Evolutionary conservation across 1,140 invertebrate species (phyloP), one percentile per base, ranked within the genome.

Genomic region (Aphelenchoides besseyi): DNA sequence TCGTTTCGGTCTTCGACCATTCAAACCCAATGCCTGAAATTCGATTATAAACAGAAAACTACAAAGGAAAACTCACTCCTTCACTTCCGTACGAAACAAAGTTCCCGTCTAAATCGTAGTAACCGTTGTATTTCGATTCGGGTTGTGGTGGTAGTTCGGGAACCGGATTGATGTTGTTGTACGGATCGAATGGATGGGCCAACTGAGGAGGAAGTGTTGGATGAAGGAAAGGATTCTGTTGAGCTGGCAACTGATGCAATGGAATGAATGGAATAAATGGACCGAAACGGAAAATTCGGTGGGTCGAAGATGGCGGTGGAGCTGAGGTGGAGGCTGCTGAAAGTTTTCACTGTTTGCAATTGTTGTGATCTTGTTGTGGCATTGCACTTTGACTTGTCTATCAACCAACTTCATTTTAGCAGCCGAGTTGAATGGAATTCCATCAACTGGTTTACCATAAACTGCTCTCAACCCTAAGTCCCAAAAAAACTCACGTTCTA

Each of bases 111-210:
- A 66, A 53, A 37, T 66, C 63, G 3, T 41, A 66, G 63, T 36
- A 66, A n/a, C 63, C 63, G 36, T 66, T 66, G n/a, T 1, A 32
- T 53, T 66, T 66, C 16, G 30, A 12, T 8, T 66, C 63, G 16
- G 63, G 63, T 16, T 37, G 63, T 12, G 63, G 63, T 1, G 63
- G 63, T 1, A 66, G 32, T 29, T 66, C 63, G 12, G 63, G 63
- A 37, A 66, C 30, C 1, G 63, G 63, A 53, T 66, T 66, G 30
- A 66, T 66, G 28, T 66, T 41, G 63, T 66, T 36, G 63, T 66
- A 66, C 12, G 30, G 16, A 35, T 66, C 63, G 8, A 66, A 66
- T 8, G 63, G 63, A 3, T 53, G 30, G 32, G 16, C 63, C 26
- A 59, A 59, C 0, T 12, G 12, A 1, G 55, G 55, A 16, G 36